Evolutionary conservation across 2,113 vertebrate species (phyloP), one percentile per base, ranked within the genome.

Genomic region (Pangasianodon hypophthalmus): DNA sequence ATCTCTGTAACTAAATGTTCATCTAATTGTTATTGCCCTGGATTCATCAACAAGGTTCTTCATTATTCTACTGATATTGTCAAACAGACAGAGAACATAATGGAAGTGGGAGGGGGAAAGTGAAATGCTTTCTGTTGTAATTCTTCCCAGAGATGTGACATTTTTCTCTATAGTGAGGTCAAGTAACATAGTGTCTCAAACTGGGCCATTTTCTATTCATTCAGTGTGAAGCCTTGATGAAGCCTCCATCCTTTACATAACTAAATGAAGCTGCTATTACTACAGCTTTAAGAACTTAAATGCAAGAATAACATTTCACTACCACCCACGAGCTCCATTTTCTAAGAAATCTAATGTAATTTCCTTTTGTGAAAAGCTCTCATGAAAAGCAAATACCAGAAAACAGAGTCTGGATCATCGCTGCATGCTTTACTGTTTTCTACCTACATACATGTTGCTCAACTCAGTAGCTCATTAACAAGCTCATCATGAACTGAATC

Each of bases 131-230:
- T 48, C 52, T n/a, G 44, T 75, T 71, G 54, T 26, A 24, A 77
- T 64, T 80, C 86, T 64, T 29, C 56, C 54, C 16, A 14, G 10
- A 80, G 67, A 37, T 48, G 44, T 32, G 56, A n/a, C 75, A 67
- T 88, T 80, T 52, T 50, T 81, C 54, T 85, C 88, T 83, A 19
- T 41, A 58, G 84, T 6, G 21, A 84, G 84, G 79, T 79, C 79
- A 79, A 32, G 67, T 87, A 60, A 79, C 84, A 60, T 24, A 50
- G 9, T 37, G 58, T 58, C 48, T 79, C 41, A 67, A 75, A 84
- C 73, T 64, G 75, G 75, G 52, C 85, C n/a, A 44, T 87, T 77
- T 83, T 73, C 29, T n/a, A 71, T 56, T 89, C 41, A 85, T 86
- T 52, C 84, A 46, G 16, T 52, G 50, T 75, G 52, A 87, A 19